Conservation (phyloP, 2,113 vertebrate species). For the Neogale vison region DNA sequence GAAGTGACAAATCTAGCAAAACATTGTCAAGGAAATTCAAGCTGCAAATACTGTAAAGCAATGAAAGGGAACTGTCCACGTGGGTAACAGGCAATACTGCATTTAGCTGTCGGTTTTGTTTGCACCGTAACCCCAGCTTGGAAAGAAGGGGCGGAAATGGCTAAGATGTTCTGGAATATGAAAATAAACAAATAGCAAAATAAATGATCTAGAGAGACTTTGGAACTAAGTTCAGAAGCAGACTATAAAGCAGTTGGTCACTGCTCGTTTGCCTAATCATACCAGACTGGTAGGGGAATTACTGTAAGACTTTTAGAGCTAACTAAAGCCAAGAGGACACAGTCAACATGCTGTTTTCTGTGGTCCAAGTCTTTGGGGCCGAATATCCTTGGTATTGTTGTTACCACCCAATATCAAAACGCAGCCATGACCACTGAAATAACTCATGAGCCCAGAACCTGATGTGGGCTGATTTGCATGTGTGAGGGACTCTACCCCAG, state of each 20-base stretch:
- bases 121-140: slow-evolving; percentile 28
- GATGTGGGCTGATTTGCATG: slow-evolving; percentile 66
- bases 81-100: neutral
- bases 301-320: slow-evolving; percentile 67
- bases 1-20: slow-evolving; percentile 65
- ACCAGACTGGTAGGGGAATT: slow-evolving; percentile 39
- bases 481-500: slow-evolving; percentile 61
- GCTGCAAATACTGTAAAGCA: slow-evolving; percentile 51
- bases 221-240: slow-evolving; percentile 66
- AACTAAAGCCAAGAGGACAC: slow-evolving; percentile 59
- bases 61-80: slow-evolving; percentile 58
- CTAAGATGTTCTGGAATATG: slow-evolving; percentile 66
- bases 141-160: slow-evolving; percentile 49
- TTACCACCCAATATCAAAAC: slow-evolving; percentile 76
- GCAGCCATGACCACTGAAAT: slow-evolving; percentile 72
- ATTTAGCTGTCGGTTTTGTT: slow-evolving; percentile 56
- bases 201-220: slow-evolving; percentile 64
- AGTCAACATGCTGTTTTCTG: slow-evolving; percentile 62
- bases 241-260: neutral
- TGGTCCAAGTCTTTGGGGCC: slow-evolving; percentile 72
- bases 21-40: slow-evolving; percentile 57
- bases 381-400: slow-evolving; percentile 64
- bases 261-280: slow-evolving; percentile 61
- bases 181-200: slow-evolving; percentile 73
- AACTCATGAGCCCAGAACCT: slow-evolving; percentile 61